These are phyloP conservation scores for Latrodectus hesperus DNA, from an alignment of 2,888 invertebrate species.

Conservation along the genomic window DNA sequence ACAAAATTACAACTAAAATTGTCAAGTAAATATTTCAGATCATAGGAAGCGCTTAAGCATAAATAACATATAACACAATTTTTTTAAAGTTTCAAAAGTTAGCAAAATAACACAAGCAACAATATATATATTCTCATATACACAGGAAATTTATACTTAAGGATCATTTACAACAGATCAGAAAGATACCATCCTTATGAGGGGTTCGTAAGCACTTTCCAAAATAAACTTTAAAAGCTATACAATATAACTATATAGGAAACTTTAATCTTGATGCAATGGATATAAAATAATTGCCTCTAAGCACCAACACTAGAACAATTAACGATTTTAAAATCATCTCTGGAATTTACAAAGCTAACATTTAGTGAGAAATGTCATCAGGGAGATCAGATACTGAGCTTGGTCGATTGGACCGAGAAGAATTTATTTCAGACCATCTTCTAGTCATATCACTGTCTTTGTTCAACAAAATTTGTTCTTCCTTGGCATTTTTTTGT, in stretches of 20 bases:
- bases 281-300: conserved; percentile 30
- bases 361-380: conserved; percentile 61
- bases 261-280: conserved; percentile 16
- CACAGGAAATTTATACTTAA: conserved; percentile 10
- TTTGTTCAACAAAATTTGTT: conserved; percentile 50
- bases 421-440: conserved; percentile 70
- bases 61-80: not conserved
- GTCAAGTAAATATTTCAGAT: not conserved
- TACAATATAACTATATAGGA: conserved; percentile 26
- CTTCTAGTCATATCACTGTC: conserved; percentile 67
- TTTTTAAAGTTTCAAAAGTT: not conserved
- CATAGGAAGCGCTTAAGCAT: not conserved
- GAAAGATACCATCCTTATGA: not conserved
- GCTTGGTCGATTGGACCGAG: conserved; percentile 61
- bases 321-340: conserved; percentile 49
- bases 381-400: conserved; percentile 69
- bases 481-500: conserved; percentile 57
- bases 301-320: conserved; percentile 60
- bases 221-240: conserved; percentile 50
- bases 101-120: conserved; percentile 3
- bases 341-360: conserved; percentile 38
- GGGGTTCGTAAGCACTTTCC: conserved; percentile 11
- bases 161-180: conserved; percentile 28
- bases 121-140: conserved; percentile 9
- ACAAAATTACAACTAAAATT: no score